Base-by-base conservation (phyloP, 2,888 invertebrate genomes). In the Lepeophtheirus nordmannii region DNA sequence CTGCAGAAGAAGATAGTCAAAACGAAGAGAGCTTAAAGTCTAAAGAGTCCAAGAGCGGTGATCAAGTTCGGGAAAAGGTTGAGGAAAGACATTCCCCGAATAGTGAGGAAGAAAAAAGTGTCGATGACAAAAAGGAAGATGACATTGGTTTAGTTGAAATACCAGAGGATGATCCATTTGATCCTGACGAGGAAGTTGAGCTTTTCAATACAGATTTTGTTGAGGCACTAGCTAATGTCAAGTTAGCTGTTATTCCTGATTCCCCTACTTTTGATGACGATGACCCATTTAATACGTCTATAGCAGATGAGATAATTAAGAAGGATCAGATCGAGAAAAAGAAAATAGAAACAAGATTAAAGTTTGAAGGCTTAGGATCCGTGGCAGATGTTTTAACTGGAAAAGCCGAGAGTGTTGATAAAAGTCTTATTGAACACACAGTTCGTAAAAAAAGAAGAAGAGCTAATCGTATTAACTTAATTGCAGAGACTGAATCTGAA, bases 131-230 rank as follows among this genome's bases (percentile, higher is more conserved):
- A 11, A 23, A 62, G 22, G 63, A 65, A 17, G 58, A 23, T 11
- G 30, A 22, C 12, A 17, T 37, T n/a, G 59, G 40, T 20, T 39
- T 40, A 37, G 58, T 40, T 38, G 58, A 65, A 58, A 37, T 38
- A 30, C 37, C 53, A 58, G 65, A 30, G 58, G 58, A 57, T 12
- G n/a, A 58, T 20, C 23, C 20, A 7, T 22, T 38, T 37, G 57
- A 65, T 38, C 53, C 17, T 22, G 59, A 57, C n/a, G 60, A 68
- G 10, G 85, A 85, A 71, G 86, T 87, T 78, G 88, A 89, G 72
- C 85, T 90, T 69, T 91, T 91, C 73, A 89, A 89, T 72, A 90
- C 90, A 17, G 84, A 87, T 1, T 91, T 88, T 73, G 84, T 89
- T 60, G 90, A 91, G 73, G 87, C 84, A 23, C 84, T 89, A 46